phyloP scores from a whole-genome alignment of 2,888 invertebrate species.

The Oscheius myriophilus region DNA sequence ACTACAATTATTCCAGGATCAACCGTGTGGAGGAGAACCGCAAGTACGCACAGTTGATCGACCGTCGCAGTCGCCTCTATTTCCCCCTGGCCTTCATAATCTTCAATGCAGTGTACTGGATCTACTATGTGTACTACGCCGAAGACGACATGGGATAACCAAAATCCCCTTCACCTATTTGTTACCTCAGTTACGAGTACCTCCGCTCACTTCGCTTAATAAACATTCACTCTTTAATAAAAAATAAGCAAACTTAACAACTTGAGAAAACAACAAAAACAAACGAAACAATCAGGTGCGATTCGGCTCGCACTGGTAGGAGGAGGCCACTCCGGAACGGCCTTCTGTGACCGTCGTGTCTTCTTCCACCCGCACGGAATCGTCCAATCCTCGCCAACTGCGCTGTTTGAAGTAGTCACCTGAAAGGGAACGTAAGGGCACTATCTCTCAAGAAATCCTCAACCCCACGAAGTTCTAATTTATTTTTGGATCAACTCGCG shows the following conservation, averaged over 20 bases:
- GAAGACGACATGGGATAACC: constrained; percentile 29
- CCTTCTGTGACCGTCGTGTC: constrained; percentile 74
- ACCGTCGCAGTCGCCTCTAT: constrained; percentile 53
- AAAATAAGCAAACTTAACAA: constrained; percentile 11
- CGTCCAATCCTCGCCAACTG: constrained; percentile 88
- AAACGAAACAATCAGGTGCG: background rate
- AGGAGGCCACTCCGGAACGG: constrained; percentile 60
- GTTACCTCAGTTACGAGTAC: no score
- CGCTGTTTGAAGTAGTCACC: constrained; percentile 79
- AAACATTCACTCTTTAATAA: constrained; percentile 7
- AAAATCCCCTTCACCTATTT: no score
- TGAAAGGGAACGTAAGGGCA: constrained; percentile 56
- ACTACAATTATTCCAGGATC: no score
- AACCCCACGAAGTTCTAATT: no score
- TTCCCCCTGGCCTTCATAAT: constrained; percentile 64
- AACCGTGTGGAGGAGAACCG: constrained; percentile 57
- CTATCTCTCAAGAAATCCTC: no score
- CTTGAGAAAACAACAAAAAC: constrained; percentile 11
- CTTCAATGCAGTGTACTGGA: constrained; percentile 65
- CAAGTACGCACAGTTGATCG: constrained; percentile 58
- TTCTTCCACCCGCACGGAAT: constrained; percentile 78
- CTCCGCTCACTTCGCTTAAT: constrained; percentile 9
- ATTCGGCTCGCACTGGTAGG: constrained; percentile 46
- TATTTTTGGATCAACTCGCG: no score
- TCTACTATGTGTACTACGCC: constrained; percentile 58